These are phyloP conservation scores for Furcifer pardalis DNA, from an alignment of 2,797 vertebrate genomes.

Conservation along the genomic window DNA sequence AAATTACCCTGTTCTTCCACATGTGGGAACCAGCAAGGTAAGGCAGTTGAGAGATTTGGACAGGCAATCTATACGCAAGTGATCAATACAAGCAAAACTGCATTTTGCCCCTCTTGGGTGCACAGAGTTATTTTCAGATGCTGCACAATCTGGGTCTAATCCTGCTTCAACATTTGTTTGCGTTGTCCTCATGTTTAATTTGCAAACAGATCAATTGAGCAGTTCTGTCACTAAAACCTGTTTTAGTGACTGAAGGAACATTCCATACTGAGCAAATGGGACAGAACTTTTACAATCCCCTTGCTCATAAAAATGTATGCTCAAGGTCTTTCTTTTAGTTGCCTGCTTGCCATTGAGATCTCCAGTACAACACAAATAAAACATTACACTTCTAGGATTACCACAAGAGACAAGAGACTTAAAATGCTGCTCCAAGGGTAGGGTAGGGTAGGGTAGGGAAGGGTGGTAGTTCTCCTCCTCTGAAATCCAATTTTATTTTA, in stretches of 20 bases:
- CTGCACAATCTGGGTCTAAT: not conserved
- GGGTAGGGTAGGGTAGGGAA: not conserved
- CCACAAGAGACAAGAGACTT: not conserved
- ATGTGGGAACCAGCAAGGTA: not conserved
- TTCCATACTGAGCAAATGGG: not conserved
- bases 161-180: not conserved
- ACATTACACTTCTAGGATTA: not conserved
- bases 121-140: conserved; percentile 2
- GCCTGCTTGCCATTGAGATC: not conserved
- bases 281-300: not conserved
- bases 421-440: not conserved
- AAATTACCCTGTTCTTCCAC: not conserved
- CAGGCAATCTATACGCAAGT: not conserved
- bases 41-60: conserved; percentile 15
- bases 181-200: not conserved
- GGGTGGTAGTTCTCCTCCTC: no score
- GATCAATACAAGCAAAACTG: not conserved
- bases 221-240: not conserved
- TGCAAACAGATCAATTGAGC: not conserved
- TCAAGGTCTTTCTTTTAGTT: not conserved
- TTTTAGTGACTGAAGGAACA: not conserved
- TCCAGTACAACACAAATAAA: not conserved
- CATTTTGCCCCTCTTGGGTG: not conserved
- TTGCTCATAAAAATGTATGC: not conserved
- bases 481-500: no score